A percentile compares a stretch with the other conserved stretches of the same genome.
Conservation (phyloP, 2,113 vertebrate species). For the Phalacrocorax brasilianus region DNA sequence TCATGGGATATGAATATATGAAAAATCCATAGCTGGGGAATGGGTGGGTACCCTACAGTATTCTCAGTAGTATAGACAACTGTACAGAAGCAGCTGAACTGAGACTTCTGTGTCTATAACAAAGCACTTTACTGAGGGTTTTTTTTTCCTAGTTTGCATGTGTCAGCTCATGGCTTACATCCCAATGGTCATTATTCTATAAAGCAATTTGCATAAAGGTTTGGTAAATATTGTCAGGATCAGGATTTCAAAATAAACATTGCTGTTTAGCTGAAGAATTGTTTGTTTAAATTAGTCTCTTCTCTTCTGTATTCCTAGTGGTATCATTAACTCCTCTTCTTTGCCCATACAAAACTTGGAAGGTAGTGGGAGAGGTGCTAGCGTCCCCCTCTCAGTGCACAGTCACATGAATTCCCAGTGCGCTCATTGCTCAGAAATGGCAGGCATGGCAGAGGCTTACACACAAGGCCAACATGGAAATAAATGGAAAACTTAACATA, state of each 20-base stretch:
- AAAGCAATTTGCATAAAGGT: not conserved
- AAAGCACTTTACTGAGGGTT: accelerated
- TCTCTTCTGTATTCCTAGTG: not conserved
- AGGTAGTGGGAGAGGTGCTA: not conserved
- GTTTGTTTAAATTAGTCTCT: not conserved
- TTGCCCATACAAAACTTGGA: not conserved
- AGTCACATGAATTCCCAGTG: not conserved
- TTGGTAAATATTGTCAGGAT: not conserved
- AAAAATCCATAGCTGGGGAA: not conserved
- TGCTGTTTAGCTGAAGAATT: not conserved
- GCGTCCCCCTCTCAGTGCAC: not conserved
- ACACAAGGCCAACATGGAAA: not conserved
- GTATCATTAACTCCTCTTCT: not conserved
- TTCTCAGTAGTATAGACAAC: not conserved
- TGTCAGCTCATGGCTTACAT: not conserved
- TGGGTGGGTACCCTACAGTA: not conserved
- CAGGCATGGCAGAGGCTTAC: not conserved
- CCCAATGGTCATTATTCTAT: not conserved
- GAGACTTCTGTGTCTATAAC: not conserved
- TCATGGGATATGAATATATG: not conserved
- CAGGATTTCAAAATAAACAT: not conserved
- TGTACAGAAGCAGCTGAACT: not conserved
- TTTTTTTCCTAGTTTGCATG: not conserved
- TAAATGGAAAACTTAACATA: not conserved
- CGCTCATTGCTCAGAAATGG: slow-evolving; percentile 1